These are phyloP conservation scores for Poecile atricapillus DNA, from an alignment of 2,113 vertebrate species.

Conservation along the genomic window DNA sequence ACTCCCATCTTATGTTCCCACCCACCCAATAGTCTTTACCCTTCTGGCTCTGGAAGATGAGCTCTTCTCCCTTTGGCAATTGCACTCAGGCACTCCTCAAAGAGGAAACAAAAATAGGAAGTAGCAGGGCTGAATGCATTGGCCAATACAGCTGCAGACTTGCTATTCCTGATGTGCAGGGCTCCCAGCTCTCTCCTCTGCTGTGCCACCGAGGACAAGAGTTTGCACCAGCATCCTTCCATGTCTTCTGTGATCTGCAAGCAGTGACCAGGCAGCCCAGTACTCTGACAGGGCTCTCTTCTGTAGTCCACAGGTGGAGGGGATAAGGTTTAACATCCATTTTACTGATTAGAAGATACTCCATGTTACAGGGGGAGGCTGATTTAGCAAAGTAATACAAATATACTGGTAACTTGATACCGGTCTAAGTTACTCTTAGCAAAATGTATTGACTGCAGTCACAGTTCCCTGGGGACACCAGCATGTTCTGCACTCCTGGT, in stretches of 20 bases:
- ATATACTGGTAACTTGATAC: background rate
- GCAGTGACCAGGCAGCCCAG: background rate
- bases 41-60: background rate
- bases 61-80: background rate
- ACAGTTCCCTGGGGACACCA: background rate
- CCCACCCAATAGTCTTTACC: background rate
- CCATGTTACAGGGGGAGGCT: background rate
- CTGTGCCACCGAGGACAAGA: background rate
- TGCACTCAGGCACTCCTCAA: background rate
- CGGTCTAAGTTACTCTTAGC: background rate
- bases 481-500: background rate
- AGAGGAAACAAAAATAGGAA: background rate
- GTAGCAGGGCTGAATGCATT: background rate
- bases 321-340: background rate
- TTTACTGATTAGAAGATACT: background rate
- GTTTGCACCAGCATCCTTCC: background rate
- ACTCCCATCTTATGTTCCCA: background rate
- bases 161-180: background rate
- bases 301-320: background rate
- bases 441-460: background rate
- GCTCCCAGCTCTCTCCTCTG: background rate
- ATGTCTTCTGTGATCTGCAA: fast-evolving
- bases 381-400: background rate
- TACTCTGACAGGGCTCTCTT: background rate
- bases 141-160: background rate